Evolutionary conservation across 92 coral and sea anemone species (phyloP), one percentile per base, ranked within the genome.

Genomic region (Diadumene lineata): DNA sequence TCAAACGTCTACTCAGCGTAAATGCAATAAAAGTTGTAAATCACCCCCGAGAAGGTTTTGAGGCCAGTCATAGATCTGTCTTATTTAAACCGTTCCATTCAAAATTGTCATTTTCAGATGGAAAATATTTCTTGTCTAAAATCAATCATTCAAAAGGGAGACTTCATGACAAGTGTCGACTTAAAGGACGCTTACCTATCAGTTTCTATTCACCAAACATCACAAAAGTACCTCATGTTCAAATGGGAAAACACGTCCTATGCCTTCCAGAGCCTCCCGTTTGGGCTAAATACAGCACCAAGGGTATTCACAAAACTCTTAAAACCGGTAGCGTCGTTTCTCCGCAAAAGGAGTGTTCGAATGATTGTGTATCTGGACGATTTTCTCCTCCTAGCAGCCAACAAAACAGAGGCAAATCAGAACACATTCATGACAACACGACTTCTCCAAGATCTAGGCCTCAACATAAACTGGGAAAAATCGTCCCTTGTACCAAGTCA

Each of bases 261-360:
- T 31, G 72, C 76, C 61, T 79, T 78, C 11, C 82, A 55, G 56
- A 51, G 82, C 50, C 75, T 78, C 4, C 84, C 78, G 70, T 79
- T 79, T 61, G 78, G 78, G 57, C 83, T 43, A 68, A 79, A 79
- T 68, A 69, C 68, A 16, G 71, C 83, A 30, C 77, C 78, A 74
- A 79, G 77, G 34, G 76, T 79, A 9, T 70, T 79, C 56, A 70
- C 77, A 56, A 78, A 58, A 38, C 74, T n/a, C n/a, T n/a, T n/a
- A n/a, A n/a, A n/a, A n/a, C 82, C 82, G 50, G 50, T 68, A 28
- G 57, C 73, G 8, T 71, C 75, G 10, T 53, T 30, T 44, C 66
- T 68, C 18, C 70, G 76, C 29, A 68, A 68, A 21, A 32, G 68
- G 66, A 53, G 76, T 17, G 31, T 56, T 29, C 69, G 13, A 48